A percentile compares a stretch with the other conserved stretches of the same genome.
Evolutionary conservation across 2,797 vertebrate species (phyloP).

Genomic region (Philypnodon macrostomus): DNA sequence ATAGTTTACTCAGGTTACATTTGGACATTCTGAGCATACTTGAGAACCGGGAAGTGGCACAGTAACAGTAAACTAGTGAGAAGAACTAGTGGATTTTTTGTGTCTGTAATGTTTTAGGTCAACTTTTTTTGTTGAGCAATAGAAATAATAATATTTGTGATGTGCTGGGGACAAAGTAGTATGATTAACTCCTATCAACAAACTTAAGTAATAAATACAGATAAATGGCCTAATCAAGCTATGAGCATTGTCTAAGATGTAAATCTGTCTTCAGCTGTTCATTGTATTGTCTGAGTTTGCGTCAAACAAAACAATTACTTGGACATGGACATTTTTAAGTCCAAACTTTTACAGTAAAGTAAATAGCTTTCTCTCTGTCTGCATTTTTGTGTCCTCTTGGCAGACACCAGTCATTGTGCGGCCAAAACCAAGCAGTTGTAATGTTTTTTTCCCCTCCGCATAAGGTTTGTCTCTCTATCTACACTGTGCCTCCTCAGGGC

Average conservation of each 20-base stretch:
- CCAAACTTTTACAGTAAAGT: slow-evolving; percentile 24
- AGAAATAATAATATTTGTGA: too few relatives aligned
- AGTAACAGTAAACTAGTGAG: too few relatives aligned
- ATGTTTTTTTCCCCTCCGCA: slow-evolving; percentile 19
- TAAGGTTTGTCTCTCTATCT: slow-evolving; percentile 44
- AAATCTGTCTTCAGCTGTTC: slow-evolving; percentile 20
- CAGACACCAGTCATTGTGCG: slow-evolving; percentile 29
- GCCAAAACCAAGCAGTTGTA: slow-evolving; percentile 54
- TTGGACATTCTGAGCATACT: too few relatives aligned
- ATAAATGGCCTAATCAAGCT: neutral
- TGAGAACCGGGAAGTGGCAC: too few relatives aligned
- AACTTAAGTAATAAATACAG: too few relatives aligned
- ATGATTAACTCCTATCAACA: too few relatives aligned
- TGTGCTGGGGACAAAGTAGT: too few relatives aligned
- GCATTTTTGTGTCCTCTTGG: slow-evolving; percentile 49
- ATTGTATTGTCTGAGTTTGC: neutral
- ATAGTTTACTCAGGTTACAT: too few relatives aligned
- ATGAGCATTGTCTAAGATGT: neutral
- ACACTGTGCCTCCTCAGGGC: slow-evolving; percentile 38
- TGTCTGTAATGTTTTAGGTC: too few relatives aligned
- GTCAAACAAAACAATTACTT: slow-evolving; percentile 26
- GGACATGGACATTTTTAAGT: slow-evolving; percentile 20
- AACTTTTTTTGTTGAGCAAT: too few relatives aligned
- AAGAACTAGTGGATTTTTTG: too few relatives aligned
- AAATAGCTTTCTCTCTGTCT: slow-evolving; percentile 51